Evolutionary conservation across 2,888 invertebrate genomes (phyloP), one percentile per base, ranked within the genome.

Genomic region (Yponomeuta evonymella): DNA sequence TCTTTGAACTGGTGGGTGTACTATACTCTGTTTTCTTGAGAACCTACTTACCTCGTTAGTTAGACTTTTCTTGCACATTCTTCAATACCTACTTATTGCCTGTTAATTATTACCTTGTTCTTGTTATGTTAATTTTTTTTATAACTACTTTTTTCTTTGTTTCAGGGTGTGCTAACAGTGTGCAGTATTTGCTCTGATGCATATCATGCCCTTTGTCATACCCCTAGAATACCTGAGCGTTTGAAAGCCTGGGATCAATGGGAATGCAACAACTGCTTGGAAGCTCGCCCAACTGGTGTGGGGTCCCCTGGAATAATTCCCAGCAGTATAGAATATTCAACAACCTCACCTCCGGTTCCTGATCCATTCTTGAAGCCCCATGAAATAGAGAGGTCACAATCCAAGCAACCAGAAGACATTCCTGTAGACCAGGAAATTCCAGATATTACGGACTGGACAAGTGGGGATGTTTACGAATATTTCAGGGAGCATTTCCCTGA

Each of bases 151-250:
- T 43, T 65, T 67, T 69, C 72, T 73, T 75, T 73, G 23, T 89
- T 88, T 69, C 85, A 96, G 95, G 95, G 95, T 71, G 92, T 94
- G 48, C 86, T 97, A 78, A 93, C 96, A 58, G 96, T 96, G 66
- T 98, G 98, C 86, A 95, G 95, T 76, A 94, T 94, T 51, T 98
- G 98, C 83, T 96, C 96, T 67, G 96, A 97, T 84, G 96, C 96
- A 5, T 98, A 96, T 82, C 98, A 98, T 84, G 93, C 95, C 73
- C 89, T 93, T 51, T 98, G 98, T 80, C 98, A 97, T 79, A 89
- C 94, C 58, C 97, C 97, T 5, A 93, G 93, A 66, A 93, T 96
- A 73, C 86, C 90, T 5, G 94, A 93, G 73, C 91, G 92, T 74
- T 79, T 86, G 66, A 94, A 94, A 81, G 92, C 93, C 15, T 94